Percentiles rank a stretch among this genome's conserved stretches.
Evolutionary conservation across 2,797 vertebrate genomes (phyloP).

Genomic region (Hydrocynus forskahlii): DNA sequence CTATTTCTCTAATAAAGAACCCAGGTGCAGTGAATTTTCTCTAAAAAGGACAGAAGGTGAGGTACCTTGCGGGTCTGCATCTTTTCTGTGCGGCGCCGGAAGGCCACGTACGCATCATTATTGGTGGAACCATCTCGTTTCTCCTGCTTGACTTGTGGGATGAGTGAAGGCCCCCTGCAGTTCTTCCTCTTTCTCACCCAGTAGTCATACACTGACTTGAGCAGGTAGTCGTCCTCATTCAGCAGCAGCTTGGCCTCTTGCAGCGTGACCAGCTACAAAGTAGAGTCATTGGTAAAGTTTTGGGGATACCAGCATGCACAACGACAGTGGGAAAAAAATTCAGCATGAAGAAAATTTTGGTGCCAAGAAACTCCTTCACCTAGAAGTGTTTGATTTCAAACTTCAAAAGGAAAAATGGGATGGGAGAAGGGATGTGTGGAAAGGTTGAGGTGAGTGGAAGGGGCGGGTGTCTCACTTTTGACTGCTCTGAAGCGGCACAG

Average conservation of each 20-base stretch:
- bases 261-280: constrained; percentile 85
- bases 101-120: constrained; percentile 92
- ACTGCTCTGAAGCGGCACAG: no score
- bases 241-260: constrained; percentile 91
- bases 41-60: neutral
- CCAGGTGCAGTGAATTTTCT: neutral
- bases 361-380: neutral
- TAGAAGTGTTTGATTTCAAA: no score
- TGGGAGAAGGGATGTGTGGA: no score
- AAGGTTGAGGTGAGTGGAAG: no score
- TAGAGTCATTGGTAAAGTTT: neutral
- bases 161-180: constrained; percentile 86
- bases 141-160: constrained; percentile 89
- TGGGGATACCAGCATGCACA: neutral
- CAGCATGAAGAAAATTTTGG: neutral
- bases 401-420: no score
- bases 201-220: constrained; percentile 95
- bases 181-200: constrained; percentile 93
- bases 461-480: no score
- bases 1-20: neutral
- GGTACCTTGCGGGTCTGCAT: constrained; percentile 95
- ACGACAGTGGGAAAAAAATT: neutral
- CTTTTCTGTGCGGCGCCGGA: constrained; percentile 91
- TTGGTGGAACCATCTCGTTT: constrained; percentile 92
- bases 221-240: constrained; percentile 93